Evolutionary conservation across 1,140 invertebrate species (phyloP).

Genomic region (Panulirus ornatus): DNA sequence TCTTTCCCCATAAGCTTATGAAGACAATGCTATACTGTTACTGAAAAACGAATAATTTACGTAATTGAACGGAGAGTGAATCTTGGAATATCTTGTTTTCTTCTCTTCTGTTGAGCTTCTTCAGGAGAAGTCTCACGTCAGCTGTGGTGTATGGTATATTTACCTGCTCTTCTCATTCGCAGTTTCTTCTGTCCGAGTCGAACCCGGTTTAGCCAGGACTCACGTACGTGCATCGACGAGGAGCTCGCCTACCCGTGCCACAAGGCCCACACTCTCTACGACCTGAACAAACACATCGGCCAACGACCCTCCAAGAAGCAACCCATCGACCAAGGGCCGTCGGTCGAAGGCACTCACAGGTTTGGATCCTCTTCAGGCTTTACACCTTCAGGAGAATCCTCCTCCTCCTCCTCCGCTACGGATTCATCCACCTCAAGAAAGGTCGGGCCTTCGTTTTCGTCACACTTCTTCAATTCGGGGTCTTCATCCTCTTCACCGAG

Average conservation of each 20-base stretch:
- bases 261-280: constrained; percentile 58
- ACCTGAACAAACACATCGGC: constrained; percentile 56
- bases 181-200: constrained; percentile 60
- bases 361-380: neutral
- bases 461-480: neutral
- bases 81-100: too few species aligned
- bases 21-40: too few species aligned
- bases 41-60: too few species aligned
- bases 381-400: neutral
- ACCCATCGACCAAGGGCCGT: constrained; percentile 4
- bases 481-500: neutral
- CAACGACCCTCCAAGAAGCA: constrained; percentile 28
- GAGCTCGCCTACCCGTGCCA: constrained; percentile 47
- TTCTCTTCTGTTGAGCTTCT: too few species aligned
- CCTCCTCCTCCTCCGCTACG: neutral
- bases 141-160: neutral
- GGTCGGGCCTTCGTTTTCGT: neutral
- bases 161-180: neutral
- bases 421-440: neutral
- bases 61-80: too few species aligned
- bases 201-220: constrained; percentile 54
- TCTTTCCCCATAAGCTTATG: too few species aligned
- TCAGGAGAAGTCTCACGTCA: too few species aligned
- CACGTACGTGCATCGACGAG: constrained; percentile 47
- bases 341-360: neutral